Evolutionary conservation across 1,140 invertebrate genomes (phyloP), one percentile per base, ranked within the genome.

Genomic region (Hyphantria cunea): DNA sequence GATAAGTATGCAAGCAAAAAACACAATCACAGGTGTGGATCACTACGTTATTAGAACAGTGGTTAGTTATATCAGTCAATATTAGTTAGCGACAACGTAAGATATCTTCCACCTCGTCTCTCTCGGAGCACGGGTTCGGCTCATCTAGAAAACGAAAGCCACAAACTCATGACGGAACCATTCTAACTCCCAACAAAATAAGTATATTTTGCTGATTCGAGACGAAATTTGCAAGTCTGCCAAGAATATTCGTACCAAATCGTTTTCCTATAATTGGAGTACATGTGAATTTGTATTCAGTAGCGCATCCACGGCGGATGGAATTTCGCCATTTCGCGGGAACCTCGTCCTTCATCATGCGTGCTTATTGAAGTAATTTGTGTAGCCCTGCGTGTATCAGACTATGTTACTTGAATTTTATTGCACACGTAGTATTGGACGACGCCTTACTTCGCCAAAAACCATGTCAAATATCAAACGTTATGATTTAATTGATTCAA

Each of bases 201-300:
- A 88, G 86, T 88, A 87, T 86, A 86, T 88, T 84, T 89, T 76
- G 84, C 77, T 84, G 85, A 90, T 88, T 90, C 80, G 68, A 79
- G 76, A 70, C 72, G 78, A 86, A 87, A 90, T 90, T 90, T 90
- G 87, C 87, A 90, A 90, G 87, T 90, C 82, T 88, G 87, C 87
- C 87, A 90, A 90, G 87, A 90, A 90, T 88, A 90, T 90, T 90
- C 80, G 78, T 88, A 86, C 82, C 83, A 88, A 90, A 90, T 90
- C 85, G 87, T 90, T 90, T 90, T 90, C 87, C 87, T 88, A 88
- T 90, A 90, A 90, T 90, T 90, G 87, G 85, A 88, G 87, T 88
- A 90, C 85, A 89, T 90, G 83, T 87, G 85, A 90, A 90, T 90
- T 88, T 88, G 85, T 90, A 90, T 90, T 90, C 85, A 86, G 85